Evolutionary conservation across 2,797 vertebrate genomes (phyloP).

Genomic region (Xiphophorus birchmanni): DNA sequence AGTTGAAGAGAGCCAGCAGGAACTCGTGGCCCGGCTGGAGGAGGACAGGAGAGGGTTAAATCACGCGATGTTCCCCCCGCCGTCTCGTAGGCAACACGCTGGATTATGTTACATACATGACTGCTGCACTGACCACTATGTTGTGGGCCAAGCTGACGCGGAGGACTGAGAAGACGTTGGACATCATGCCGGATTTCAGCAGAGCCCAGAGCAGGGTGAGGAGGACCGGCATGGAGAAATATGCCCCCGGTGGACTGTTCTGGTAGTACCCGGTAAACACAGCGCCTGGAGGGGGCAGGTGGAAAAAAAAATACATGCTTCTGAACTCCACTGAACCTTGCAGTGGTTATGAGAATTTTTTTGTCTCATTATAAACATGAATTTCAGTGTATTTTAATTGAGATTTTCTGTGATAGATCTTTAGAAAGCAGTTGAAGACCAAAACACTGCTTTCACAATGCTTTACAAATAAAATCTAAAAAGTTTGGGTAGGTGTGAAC

Average conservation of each 20-base stretch:
- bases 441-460: background rate
- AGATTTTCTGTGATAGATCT: background rate
- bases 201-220: slow-evolving; percentile 84
- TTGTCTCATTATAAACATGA: background rate
- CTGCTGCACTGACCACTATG: slow-evolving; percentile 66
- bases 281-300: slow-evolving; percentile 71
- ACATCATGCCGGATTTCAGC: slow-evolving; percentile 80
- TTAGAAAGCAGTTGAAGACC: background rate
- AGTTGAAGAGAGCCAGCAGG: slow-evolving; percentile 85
- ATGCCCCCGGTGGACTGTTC: slow-evolving; percentile 78
- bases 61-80: background rate
- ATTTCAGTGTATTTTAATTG: background rate
- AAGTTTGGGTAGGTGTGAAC: no score
- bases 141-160: slow-evolving; percentile 61
- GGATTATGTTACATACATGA: background rate
- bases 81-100: background rate
- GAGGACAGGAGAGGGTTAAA: background rate
- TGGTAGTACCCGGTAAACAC: slow-evolving; percentile 88
- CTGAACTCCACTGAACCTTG: background rate
- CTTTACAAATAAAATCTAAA: background rate
- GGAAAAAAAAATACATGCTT: background rate
- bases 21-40: slow-evolving; percentile 84
- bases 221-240: slow-evolving; percentile 82
- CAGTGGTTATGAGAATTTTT: background rate
- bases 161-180: slow-evolving; percentile 84